Conservation (phyloP, 2,888 invertebrate species). For the Agrochola lota region DNA sequence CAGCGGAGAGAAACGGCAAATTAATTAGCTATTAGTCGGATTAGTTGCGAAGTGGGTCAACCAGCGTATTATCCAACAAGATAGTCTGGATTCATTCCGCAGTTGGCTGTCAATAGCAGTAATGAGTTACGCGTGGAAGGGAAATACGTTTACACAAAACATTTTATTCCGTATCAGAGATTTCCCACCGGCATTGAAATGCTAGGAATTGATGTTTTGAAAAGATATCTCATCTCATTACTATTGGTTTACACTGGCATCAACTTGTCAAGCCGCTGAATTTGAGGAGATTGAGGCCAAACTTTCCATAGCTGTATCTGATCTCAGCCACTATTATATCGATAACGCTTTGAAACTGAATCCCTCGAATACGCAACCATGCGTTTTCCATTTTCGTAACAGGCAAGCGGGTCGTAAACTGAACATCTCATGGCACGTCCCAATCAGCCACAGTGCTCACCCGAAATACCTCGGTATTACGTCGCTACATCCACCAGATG, state of each 20-base stretch:
- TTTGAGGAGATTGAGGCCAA: no score
- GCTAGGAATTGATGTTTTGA: constrained; percentile 11
- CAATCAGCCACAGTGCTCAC: no score
- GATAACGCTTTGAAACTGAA: no score
- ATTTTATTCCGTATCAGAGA: constrained; percentile 45
- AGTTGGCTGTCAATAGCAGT: constrained; percentile 72
- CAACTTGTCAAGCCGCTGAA: no score
- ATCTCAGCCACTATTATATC: no score
- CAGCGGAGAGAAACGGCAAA: constrained; percentile 64
- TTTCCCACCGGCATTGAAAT: constrained; percentile 35
- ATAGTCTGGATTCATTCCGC: constrained; percentile 66
- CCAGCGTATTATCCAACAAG: constrained; percentile 66
- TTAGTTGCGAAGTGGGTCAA: constrained; percentile 73
- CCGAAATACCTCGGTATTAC: no score
- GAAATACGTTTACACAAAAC: constrained; percentile 52
- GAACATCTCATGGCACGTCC: no score
- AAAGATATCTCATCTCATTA: constrained; percentile 16
- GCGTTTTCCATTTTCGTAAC: no score
- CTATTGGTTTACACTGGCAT: neutral
- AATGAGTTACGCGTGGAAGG: constrained; percentile 58
- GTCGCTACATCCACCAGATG: no score
- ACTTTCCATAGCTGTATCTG: no score
- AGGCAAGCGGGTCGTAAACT: no score
- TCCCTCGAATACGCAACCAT: no score
- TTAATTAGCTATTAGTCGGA: constrained; percentile 69